Evolutionary conservation across 2,113 vertebrate genomes (phyloP).

Genomic region (Myotis lucifugus): DNA sequence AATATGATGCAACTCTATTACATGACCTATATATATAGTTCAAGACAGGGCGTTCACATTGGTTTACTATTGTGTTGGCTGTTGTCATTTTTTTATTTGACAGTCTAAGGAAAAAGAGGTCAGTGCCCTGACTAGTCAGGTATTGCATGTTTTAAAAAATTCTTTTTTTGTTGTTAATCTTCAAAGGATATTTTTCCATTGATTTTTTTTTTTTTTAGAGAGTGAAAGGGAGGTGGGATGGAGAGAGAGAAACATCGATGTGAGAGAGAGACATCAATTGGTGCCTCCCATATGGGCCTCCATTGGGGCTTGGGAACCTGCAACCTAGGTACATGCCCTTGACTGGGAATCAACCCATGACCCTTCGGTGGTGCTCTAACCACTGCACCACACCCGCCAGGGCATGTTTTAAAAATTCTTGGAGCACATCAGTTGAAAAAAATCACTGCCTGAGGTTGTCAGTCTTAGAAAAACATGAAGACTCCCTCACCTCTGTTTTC

Average conservation of each 20-base stretch:
- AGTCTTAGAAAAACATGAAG: neutral
- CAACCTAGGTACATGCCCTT: no score
- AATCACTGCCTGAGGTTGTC: neutral
- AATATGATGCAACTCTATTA: neutral
- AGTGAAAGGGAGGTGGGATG: no score
- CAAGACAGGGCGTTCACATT: neutral
- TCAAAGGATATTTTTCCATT: no score
- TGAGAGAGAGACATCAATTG: no score
- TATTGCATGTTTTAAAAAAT: neutral
- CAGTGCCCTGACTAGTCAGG: neutral
- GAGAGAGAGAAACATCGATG: no score
- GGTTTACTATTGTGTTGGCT: neutral
- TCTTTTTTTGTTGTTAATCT: no score
- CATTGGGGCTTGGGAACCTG: no score
- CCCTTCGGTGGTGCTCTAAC: no score
- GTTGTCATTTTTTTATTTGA: neutral
- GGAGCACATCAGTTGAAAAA: neutral
- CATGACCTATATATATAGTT: neutral
- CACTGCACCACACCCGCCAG: no score
- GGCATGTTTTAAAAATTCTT: neutral
- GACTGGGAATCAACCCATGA: no score
- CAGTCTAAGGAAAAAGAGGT: neutral
- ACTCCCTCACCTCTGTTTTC: neutral
- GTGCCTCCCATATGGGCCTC: no score
- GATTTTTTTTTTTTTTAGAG: no score